A percentile compares a stretch with the other conserved stretches of the same genome.
phyloP scores from a whole-genome alignment of 1,140 invertebrate genomes.

The Tachypleus tridentatus region DNA sequence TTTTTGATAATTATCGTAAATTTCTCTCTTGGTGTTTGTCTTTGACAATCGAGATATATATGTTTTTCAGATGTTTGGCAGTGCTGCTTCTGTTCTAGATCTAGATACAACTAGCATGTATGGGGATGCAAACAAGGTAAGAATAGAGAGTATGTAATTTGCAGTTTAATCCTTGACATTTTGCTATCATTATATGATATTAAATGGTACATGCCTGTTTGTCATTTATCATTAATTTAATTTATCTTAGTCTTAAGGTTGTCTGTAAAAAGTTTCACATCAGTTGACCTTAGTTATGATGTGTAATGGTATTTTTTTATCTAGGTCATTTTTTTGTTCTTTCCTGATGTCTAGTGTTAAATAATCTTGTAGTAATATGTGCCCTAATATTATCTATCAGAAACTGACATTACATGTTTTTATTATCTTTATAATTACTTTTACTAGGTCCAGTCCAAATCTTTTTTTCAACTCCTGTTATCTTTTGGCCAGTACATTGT shows the following conservation, averaged over 20 bases:
- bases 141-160: not conserved
- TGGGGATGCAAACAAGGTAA: slow-evolving; percentile 79
- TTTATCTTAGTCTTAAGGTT: too few relatives aligned
- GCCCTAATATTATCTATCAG: too few relatives aligned
- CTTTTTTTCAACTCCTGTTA: slow-evolving; percentile 28
- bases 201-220: too few relatives aligned
- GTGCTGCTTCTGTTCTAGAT: slow-evolving; percentile 89
- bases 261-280: too few relatives aligned
- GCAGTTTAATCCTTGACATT: too few relatives aligned
- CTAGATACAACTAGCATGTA: slow-evolving; percentile 54
- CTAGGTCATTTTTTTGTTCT: not conserved
- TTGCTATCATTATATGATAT: too few relatives aligned
- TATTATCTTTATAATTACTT: not conserved
- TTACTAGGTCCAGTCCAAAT: slow-evolving; percentile 24
- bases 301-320: not conserved
- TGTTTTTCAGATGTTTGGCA: slow-evolving; percentile 86
- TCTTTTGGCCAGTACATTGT: slow-evolving; percentile 83
- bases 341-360: not conserved
- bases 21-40: not conserved
- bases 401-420: too few relatives aligned
- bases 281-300: not conserved
- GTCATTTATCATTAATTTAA: too few relatives aligned
- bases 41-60: too few relatives aligned
- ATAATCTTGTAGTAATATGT: too few relatives aligned
- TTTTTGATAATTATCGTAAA: not conserved